phyloP scores from a whole-genome alignment of 2,888 invertebrate species.

The Dicroscelio sp. region DNA sequence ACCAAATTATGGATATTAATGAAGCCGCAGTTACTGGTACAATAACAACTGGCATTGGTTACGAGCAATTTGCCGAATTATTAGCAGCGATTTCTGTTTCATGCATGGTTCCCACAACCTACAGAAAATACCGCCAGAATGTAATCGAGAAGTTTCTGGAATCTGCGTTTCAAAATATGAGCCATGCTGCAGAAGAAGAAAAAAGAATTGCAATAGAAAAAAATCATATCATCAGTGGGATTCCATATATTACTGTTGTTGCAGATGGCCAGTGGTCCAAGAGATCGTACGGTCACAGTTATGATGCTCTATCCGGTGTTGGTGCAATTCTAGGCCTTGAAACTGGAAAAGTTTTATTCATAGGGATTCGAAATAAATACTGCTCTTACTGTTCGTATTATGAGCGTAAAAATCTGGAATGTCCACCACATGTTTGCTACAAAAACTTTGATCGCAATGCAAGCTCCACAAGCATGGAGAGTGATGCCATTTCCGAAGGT shows the following conservation, averaged over 20 bases:
- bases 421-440: slow-evolving; percentile 75
- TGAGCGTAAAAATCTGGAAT: slow-evolving; percentile 36
- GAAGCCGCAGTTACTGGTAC: slow-evolving; percentile 68
- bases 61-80: slow-evolving; percentile 72
- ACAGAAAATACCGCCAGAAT: background rate
- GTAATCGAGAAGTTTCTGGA: background rate
- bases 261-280: slow-evolving; percentile 70
- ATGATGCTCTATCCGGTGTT: slow-evolving; percentile 66
- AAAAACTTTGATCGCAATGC: slow-evolving; percentile 84
- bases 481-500: slow-evolving; percentile 67
- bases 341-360: slow-evolving; percentile 82
- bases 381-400: slow-evolving; percentile 61
- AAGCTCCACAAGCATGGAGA: background rate
- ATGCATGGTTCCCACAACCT: slow-evolving; percentile 54
- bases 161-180: background rate
- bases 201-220: slow-evolving; percentile 51
- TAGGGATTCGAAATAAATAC: slow-evolving; percentile 67
- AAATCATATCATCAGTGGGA: slow-evolving; percentile 37
- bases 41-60: slow-evolving; percentile 74
- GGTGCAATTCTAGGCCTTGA: slow-evolving; percentile 64
- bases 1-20: slow-evolving; percentile 38
- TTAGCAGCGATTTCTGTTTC: slow-evolving; percentile 68
- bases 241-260: slow-evolving; percentile 26
- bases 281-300: slow-evolving; percentile 60
- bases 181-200: slow-evolving; percentile 46